Base-by-base conservation (phyloP, 2,113 vertebrate genomes). In the Neogale vison region DNA sequence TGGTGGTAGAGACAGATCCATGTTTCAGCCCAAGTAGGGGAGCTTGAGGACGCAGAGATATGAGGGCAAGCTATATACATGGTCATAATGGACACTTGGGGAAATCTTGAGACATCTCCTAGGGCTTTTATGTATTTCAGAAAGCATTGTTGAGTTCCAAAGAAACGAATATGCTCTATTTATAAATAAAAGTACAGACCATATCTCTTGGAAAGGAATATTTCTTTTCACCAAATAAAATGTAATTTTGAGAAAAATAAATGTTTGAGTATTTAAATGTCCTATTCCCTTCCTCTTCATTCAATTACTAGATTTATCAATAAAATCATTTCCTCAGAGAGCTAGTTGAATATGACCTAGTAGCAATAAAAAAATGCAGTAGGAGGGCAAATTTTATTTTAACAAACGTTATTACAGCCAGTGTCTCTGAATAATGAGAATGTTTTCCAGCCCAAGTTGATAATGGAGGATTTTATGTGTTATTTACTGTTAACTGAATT, bases 401-500 rank as follows among this genome's bases (percentile, higher is more conserved):
- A 88, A 57, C 67, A 76, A 90, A 81, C 47, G 31, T 88, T 88
- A 96, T 88, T 81, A 95, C 12, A 89, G 31, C 36, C 8, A 88
- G 50, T 90, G 87, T 79, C 86, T 96, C 72, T 94, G 83, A 93
- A 52, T 69, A 90, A 81, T 88, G 57, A 93, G 57, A 93, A 84
- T 82, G 52, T 91, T 96, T 85, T 81, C 83, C 55, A 89, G 45
- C 11, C 50, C 20, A 52, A 21, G 45, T 42, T 94, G 50, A 69
- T 87, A 57, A 86, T 12, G 20, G 61, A 89, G 34, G 86, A 82
- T 8, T 92, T 77, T 90, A 52, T 80, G 12, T 7, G 57, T 31
- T 96, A 88, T 91, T 94, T 96, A 55, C 45, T 61, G 31, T 45
- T 67, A 93, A 86, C 77, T 67, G 77, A 89, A 74, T 94, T 97